phyloP scores from a whole-genome alignment of 2,888 invertebrate species.

The Drosophila niveifrons region DNA sequence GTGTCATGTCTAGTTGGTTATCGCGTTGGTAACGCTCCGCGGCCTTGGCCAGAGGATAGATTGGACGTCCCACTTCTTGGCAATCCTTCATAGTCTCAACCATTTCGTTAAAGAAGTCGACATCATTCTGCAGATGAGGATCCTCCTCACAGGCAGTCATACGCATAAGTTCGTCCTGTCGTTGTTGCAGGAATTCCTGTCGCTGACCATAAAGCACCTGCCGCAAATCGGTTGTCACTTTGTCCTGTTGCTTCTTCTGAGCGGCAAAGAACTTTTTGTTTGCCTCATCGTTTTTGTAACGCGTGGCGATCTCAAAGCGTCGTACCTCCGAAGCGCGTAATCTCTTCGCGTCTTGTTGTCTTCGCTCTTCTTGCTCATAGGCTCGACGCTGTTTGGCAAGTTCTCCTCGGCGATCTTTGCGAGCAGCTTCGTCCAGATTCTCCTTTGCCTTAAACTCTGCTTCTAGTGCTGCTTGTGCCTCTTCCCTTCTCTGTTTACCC shows the following conservation, averaged over 20 bases:
- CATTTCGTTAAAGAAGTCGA: conserved; percentile 81
- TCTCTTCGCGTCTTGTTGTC: conserved; percentile 15
- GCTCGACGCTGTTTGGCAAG: conserved; percentile 53
- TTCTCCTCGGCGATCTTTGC: conserved; percentile 21
- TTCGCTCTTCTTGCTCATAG: conserved; percentile 45
- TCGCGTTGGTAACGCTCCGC: conserved; percentile 76
- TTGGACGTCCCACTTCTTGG: conserved; percentile 77
- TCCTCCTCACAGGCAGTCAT: conserved; percentile 49
- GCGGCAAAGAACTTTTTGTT: conserved; percentile 31
- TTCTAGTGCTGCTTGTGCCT: neutral
- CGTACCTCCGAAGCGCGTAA: conserved; percentile 30
- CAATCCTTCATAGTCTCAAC: conserved; percentile 76
- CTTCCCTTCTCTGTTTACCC: conserved; percentile 2
- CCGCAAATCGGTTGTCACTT: conserved; percentile 20
- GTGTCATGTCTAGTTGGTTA: conserved; percentile 54
- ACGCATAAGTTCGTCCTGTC: conserved; percentile 42
- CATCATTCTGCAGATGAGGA: conserved; percentile 73
- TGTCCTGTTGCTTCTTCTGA: conserved; percentile 5
- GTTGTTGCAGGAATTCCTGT: conserved; percentile 36
- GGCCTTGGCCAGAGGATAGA: conserved; percentile 80
- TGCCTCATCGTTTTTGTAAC: conserved; percentile 47
- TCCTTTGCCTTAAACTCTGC: conserved; percentile 12
- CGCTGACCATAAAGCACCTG: conserved; percentile 42
- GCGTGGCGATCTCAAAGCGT: conserved; percentile 61
- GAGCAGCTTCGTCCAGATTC: conserved; percentile 38